Conservation (phyloP, 2,888 invertebrate genomes). For the Andrena minutula region DNA sequence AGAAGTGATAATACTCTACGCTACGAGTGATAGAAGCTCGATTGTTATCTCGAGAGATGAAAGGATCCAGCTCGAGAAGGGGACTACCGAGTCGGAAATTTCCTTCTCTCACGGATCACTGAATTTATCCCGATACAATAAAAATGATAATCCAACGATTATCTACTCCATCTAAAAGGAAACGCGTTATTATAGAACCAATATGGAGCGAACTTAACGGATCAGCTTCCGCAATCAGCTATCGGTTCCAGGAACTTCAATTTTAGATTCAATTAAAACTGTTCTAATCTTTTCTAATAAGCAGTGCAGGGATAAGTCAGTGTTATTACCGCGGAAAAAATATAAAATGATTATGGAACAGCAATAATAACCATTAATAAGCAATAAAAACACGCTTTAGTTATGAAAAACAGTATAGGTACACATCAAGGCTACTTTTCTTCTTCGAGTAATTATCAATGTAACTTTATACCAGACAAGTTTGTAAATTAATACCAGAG, state of each 20-base stretch:
- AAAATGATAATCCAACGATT: constrained; percentile 18
- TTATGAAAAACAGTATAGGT: no score
- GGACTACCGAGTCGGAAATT: constrained; percentile 21
- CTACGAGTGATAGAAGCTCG: constrained; percentile 35
- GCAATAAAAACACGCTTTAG: no score
- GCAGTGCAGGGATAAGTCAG: no score
- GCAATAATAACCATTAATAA: no score
- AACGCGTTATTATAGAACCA: neutral
- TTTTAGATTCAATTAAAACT: neutral
- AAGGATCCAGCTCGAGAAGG: constrained; percentile 28
- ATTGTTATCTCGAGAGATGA: constrained; percentile 55
- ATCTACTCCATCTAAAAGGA: neutral
- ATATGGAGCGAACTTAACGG: constrained; percentile 1
- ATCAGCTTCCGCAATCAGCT: neutral
- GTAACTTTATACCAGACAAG: no score
- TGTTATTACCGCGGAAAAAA: no score
- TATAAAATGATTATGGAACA: no score
- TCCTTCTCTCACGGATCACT: constrained; percentile 29
- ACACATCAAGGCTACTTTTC: no score
- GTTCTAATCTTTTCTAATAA: neutral
- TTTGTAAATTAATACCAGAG: no score
- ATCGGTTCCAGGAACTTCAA: neutral
- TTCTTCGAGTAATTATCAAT: no score
- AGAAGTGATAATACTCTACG: constrained; percentile 17
- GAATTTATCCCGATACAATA: constrained; percentile 5